Percentiles rank a stretch among this genome's conserved stretches.
Conservation (phyloP, 2,797 vertebrate genomes). For the Paguma larvata region DNA sequence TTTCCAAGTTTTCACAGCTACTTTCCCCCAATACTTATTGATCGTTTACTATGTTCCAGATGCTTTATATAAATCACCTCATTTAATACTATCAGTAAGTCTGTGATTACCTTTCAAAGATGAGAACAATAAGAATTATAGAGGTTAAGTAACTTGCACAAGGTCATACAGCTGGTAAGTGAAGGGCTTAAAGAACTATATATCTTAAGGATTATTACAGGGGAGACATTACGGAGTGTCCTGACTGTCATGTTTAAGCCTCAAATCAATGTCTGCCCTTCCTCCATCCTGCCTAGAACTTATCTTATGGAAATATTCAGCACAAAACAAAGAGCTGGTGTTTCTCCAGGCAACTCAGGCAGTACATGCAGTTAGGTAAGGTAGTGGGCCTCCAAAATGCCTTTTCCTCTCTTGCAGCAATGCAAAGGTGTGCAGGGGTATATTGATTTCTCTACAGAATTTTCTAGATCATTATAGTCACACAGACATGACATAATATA, state of each 20-base stretch:
- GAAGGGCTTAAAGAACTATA: background rate
- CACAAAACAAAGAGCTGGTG: background rate
- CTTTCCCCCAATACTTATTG: background rate
- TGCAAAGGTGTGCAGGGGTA: background rate
- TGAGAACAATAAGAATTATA: background rate
- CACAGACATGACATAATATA: background rate
- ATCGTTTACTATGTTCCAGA: constrained; percentile 16
- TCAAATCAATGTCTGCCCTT: background rate
- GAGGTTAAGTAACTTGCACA: background rate
- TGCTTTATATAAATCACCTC: background rate
- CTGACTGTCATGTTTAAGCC: background rate
- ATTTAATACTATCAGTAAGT: constrained; percentile 23
- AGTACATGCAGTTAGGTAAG: background rate
- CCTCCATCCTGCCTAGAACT: background rate
- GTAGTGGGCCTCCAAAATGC: background rate
- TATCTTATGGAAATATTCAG: background rate
- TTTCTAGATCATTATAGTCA: constrained; percentile 10
- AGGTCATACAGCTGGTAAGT: background rate
- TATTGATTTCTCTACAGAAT: background rate
- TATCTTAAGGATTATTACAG: background rate
- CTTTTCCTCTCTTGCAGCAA: background rate
- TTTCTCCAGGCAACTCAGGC: background rate
- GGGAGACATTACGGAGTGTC: background rate
- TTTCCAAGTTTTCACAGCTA: background rate
- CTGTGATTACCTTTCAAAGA: constrained; percentile 22